phyloP scores from a whole-genome alignment of 2,113 vertebrate species.

The Delphinus delphis region DNA sequence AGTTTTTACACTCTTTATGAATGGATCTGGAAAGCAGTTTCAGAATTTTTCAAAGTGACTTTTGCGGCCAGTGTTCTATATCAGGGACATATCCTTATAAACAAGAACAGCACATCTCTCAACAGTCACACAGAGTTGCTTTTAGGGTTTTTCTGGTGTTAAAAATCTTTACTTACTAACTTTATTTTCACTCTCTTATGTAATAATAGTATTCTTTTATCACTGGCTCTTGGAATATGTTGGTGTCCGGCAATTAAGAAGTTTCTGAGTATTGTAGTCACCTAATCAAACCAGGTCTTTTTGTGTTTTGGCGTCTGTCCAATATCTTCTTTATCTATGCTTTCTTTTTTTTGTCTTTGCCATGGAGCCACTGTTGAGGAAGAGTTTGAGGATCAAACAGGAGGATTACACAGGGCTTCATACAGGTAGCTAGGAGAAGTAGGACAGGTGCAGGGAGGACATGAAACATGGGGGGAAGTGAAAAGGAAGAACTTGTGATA shows the following conservation, averaged over 20 bases:
- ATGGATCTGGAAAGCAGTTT: conserved; percentile 60
- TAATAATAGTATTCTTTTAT: not conserved
- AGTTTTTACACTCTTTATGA: conserved; percentile 68
- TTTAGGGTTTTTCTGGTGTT: conserved; percentile 26
- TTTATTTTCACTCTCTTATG: not conserved
- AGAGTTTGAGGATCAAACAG: not conserved
- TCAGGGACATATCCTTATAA: not conserved
- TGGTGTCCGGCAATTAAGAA: not conserved
- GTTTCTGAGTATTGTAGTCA: not conserved
- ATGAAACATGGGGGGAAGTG: not conserved
- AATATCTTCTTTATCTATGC: not conserved
- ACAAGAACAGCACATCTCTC: not conserved
- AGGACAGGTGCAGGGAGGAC: not conserved
- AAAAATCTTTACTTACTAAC: not conserved
- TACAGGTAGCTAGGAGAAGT: not conserved
- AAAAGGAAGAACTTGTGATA: not conserved
- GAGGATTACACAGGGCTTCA: not conserved
- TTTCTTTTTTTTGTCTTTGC: not conserved
- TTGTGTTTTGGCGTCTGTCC: not conserved
- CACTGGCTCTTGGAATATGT: not conserved
- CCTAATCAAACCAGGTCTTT: not conserved
- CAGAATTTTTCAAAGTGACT: conserved; percentile 66
- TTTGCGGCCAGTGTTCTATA: conserved; percentile 54
- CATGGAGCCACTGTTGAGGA: not conserved
- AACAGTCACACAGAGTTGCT: not conserved